A percentile compares a stretch with the other conserved stretches of the same genome.
These are phyloP conservation scores for Procambarus clarkii DNA, from an alignment of 1,140 invertebrate genomes.

Conservation along the genomic window DNA sequence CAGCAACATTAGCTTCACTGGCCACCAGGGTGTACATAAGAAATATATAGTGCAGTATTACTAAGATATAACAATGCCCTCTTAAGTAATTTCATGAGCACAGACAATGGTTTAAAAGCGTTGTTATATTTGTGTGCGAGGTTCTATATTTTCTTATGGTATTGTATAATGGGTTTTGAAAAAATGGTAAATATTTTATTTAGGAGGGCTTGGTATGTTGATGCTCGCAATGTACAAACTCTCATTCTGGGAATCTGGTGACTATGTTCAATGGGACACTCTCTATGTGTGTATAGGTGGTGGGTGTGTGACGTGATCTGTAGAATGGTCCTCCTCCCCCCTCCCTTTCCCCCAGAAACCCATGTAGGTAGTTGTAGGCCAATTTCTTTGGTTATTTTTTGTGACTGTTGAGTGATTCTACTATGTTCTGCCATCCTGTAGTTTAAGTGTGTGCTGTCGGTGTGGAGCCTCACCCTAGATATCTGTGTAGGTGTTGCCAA, in stretches of 20 bases:
- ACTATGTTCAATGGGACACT: conserved; percentile 61
- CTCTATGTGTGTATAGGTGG: conserved; percentile 55
- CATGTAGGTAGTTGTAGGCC: conserved; percentile 55
- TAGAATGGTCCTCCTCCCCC: conserved; percentile 46
- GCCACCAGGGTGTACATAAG: conserved; percentile 70
- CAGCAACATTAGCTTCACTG: conserved; percentile 64
- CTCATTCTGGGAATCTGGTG: conserved; percentile 57
- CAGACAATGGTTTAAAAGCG: conserved; percentile 67
- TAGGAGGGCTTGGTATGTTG: conserved; percentile 70
- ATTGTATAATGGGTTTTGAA: conserved; percentile 64
- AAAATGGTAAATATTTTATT: conserved; percentile 48
- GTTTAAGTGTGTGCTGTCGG: conserved; percentile 64
- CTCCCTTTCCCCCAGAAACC: conserved; percentile 35
- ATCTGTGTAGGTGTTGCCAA: conserved; percentile 62
- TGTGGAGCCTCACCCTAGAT: conserved; percentile 63
- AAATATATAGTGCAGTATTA: conserved; percentile 72
- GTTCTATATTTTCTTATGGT: conserved; percentile 72
- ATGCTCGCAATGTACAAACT: conserved; percentile 72
- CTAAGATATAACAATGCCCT: conserved; percentile 67
- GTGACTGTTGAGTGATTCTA: conserved; percentile 64
- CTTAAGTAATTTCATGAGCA: conserved; percentile 63
- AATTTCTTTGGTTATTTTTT: conserved; percentile 63
- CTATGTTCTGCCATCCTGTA: conserved; percentile 57
- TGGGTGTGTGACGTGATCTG: conserved; percentile 58
- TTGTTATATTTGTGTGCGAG: conserved; percentile 72